A percentile compares a stretch with the other conserved stretches of the same genome.
Conservation (phyloP, 2,888 invertebrate genomes). For the Scaptodrosophila latifasciaeformis region DNA sequence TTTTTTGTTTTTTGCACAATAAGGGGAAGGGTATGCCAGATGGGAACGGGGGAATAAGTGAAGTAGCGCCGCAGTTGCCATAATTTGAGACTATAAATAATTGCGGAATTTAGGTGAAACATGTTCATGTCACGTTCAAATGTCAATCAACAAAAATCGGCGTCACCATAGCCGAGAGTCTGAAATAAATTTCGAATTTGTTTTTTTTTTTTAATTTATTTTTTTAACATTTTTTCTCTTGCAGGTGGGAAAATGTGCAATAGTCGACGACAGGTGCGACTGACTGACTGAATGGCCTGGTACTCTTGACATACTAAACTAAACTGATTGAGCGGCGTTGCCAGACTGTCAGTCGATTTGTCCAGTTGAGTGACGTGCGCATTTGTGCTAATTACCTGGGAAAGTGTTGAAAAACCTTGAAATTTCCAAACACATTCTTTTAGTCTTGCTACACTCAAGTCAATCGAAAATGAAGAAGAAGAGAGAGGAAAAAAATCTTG, state of each 20-base stretch:
- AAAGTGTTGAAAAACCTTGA: slow-evolving; percentile 10
- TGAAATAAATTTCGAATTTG: slow-evolving; percentile 36
- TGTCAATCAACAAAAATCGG: slow-evolving; percentile 49
- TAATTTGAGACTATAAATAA: slow-evolving; percentile 51
- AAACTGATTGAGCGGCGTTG: no score
- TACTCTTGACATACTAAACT: no score
- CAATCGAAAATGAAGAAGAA: slow-evolving; percentile 14
- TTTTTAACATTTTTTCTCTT: no score
- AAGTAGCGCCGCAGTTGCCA: slow-evolving; percentile 3
- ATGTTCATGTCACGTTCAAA: slow-evolving; percentile 65
- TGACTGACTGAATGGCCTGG: no score
- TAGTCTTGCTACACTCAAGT: slow-evolving; percentile 12
- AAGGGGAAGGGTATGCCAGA: no score
- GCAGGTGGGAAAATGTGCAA: slow-evolving; percentile 28
- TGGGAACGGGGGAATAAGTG: slow-evolving; percentile 32
- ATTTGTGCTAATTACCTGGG: no score
- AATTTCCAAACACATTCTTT: slow-evolving; percentile 12
- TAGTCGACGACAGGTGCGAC: background rate
- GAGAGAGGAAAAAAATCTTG: no score
- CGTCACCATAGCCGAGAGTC: no score
- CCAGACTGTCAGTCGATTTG: background rate
- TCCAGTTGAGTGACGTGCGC: background rate
- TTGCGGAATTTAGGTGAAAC: slow-evolving; percentile 65
- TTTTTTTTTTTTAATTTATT: no score
- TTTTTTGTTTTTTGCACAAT: no score